phyloP scores from a whole-genome alignment of 2,888 invertebrate genomes.

The Pristionchus maxplancki region DNA sequence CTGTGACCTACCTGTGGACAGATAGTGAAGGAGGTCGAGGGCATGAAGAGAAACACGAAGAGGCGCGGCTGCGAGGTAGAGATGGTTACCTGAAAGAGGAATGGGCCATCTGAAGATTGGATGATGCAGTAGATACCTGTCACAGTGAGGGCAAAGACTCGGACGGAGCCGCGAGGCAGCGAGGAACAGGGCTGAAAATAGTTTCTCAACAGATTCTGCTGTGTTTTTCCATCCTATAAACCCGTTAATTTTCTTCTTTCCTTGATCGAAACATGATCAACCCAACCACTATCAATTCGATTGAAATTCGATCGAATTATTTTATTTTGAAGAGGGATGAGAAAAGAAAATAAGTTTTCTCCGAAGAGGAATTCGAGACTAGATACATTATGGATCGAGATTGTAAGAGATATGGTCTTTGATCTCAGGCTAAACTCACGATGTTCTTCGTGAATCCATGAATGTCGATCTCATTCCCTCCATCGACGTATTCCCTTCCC shows the following conservation, averaged over 20 bases:
- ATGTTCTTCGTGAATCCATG: constrained; percentile 2
- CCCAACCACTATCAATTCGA: no score
- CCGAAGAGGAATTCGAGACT: no score
- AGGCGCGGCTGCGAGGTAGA: constrained; percentile 32
- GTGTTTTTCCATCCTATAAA: neutral
- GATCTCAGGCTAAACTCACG: neutral
- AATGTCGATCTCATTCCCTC: constrained; percentile 8
- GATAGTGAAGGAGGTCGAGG: constrained; percentile 22
- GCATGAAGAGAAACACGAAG: constrained; percentile 30
- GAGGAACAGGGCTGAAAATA: constrained; percentile 36
- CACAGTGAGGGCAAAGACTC: constrained; percentile 33
- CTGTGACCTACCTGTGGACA: constrained; percentile 41
- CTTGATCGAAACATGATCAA: no score
- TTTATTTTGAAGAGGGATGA: no score
- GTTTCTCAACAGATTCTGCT: no score
- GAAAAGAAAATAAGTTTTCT: no score
- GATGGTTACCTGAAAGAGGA: neutral
- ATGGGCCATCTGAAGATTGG: no score
- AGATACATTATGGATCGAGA: no score
- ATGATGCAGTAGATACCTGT: neutral
- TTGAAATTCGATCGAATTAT: no score
- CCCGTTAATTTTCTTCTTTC: no score
- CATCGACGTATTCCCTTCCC: constrained; percentile 41
- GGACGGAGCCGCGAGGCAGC: neutral
- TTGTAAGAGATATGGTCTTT: no score